Conservation (phyloP, 2,888 invertebrate genomes). For the Thereva nobilitata region DNA sequence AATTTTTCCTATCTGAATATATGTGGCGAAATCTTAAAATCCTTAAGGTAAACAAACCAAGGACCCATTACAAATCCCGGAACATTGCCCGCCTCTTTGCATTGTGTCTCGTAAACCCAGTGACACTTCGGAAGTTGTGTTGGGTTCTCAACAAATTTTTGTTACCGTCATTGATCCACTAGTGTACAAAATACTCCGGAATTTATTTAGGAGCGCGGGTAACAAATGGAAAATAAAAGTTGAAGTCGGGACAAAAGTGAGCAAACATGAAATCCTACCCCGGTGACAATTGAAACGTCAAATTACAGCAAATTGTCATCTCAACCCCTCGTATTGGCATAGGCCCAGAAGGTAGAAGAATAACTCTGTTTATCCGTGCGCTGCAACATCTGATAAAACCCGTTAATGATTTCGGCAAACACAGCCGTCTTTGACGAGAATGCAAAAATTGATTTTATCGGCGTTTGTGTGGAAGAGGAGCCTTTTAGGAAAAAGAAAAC, state of each 20-base stretch:
- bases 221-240: constrained; percentile 29
- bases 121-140: neutral
- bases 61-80: neutral
- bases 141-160: neutral
- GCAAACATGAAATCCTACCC: constrained; percentile 24
- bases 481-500: constrained; percentile 4
- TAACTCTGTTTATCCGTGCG: constrained; percentile 1
- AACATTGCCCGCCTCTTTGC: constrained; percentile 7
- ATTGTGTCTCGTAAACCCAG: constrained; percentile 1
- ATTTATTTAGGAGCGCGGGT: constrained; percentile 23
- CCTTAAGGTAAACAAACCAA: constrained; percentile 20
- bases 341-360: constrained; percentile 1
- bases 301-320: constrained; percentile 39
- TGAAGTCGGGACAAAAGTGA: constrained; percentile 19
- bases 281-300: constrained; percentile 40
- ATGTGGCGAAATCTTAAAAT: constrained; percentile 29
- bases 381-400: constrained; percentile 30
- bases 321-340: neutral
- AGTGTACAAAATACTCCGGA: constrained; percentile 5
- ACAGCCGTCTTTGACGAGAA: constrained; percentile 49
- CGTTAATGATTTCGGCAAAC: constrained; percentile 52
- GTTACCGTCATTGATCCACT: neutral
- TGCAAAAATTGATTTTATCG: too few species aligned
- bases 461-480: neutral
- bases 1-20: constrained; percentile 9